These are phyloP conservation scores for Tinea semifulvella DNA, from an alignment of 2,888 invertebrate species.

Conservation along the genomic window DNA sequence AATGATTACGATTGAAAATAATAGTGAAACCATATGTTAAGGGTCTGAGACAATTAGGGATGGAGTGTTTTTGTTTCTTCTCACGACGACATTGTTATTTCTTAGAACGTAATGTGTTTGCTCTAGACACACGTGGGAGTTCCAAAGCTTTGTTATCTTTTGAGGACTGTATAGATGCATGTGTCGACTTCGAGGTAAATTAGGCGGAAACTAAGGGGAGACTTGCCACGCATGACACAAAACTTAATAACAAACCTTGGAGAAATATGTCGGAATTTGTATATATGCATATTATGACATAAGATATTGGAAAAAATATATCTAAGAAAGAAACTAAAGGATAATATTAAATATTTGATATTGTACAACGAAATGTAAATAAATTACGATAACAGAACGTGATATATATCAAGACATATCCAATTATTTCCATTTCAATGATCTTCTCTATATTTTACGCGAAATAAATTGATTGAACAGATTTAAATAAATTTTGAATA, in stretches of 20 bases:
- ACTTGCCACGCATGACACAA: neutral
- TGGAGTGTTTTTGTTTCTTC: slow-evolving; percentile 40
- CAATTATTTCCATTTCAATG: neutral
- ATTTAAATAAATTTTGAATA: neutral
- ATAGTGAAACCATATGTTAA: slow-evolving; percentile 31
- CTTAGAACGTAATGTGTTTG: slow-evolving; percentile 49
- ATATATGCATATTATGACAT: neutral
- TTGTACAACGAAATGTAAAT: slow-evolving; percentile 9
- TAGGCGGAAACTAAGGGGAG: slow-evolving; percentile 57
- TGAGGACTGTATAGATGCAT: slow-evolving; percentile 40
- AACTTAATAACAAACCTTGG: neutral
- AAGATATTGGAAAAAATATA: neutral
- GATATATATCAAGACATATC: slow-evolving; percentile 1
- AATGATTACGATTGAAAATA: slow-evolving; percentile 31
- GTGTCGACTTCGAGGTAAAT: slow-evolving; percentile 55
- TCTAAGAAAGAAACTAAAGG: slow-evolving; percentile 4
- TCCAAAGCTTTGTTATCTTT: slow-evolving; percentile 30
- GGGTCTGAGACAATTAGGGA: slow-evolving; percentile 40
- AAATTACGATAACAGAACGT: too few relatives aligned
- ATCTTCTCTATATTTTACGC: neutral
- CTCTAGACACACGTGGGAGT: slow-evolving; percentile 45
- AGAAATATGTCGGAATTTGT: neutral
- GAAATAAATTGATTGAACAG: neutral
- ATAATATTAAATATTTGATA: slow-evolving; percentile 8
- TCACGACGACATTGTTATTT: slow-evolving; percentile 47